A percentile compares a stretch with the other conserved stretches of the same genome.
phyloP scores from a whole-genome alignment of 2,113 vertebrate species.

The Thalassoma bifasciatum region DNA sequence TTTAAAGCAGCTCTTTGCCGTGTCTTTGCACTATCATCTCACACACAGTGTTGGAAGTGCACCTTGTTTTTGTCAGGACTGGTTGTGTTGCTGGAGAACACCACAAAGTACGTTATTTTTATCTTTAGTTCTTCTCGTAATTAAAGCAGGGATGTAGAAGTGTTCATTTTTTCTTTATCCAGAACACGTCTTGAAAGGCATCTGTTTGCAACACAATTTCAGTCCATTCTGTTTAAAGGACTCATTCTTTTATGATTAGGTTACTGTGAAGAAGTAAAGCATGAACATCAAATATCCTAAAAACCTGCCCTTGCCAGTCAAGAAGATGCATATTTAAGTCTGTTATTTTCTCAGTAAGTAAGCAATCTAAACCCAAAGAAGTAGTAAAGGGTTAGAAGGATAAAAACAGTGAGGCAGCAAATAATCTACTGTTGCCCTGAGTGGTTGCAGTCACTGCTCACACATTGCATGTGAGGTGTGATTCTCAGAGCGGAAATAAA shows the following conservation, averaged over 20 bases:
- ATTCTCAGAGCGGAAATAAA: slow-evolving; percentile 11
- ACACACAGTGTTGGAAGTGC: background rate
- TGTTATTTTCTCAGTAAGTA: background rate
- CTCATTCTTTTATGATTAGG: background rate
- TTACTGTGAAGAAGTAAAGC: background rate
- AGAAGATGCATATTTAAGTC: background rate
- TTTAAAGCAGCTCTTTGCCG: slow-evolving; percentile 44
- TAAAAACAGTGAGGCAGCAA: background rate
- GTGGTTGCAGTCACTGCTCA: background rate
- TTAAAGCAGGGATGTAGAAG: background rate
- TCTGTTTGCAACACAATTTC: background rate
- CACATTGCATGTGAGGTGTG: slow-evolving; percentile 7
- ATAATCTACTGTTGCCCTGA: background rate
- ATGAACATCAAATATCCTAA: too few relatives aligned
- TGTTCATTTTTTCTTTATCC: background rate
- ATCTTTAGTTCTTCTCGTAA: background rate
- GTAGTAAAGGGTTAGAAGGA: background rate
- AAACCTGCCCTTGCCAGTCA: background rate
- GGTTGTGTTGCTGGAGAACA: background rate
- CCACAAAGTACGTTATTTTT: background rate
- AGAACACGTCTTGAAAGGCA: background rate
- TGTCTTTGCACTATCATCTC: slow-evolving; percentile 22
- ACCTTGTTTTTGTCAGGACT: background rate
- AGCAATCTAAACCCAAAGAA: background rate
- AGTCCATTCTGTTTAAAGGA: background rate